These are phyloP conservation scores for Tyria jacobaeae DNA, from an alignment of 2,888 invertebrate genomes.

Conservation along the genomic window DNA sequence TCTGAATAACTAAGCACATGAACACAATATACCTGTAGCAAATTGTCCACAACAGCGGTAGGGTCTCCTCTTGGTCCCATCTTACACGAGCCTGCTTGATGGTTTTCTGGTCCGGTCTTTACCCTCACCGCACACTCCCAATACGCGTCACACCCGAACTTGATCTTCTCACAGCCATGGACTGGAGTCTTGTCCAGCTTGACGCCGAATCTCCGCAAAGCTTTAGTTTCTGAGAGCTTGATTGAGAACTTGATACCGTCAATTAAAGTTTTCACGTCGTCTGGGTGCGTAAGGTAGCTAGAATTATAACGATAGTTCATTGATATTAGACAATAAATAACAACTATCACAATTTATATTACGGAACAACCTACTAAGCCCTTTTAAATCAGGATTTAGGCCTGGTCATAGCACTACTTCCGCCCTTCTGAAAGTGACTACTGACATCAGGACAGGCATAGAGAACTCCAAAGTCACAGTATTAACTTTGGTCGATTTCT, in stretches of 20 bases:
- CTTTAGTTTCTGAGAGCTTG: conserved; percentile 89
- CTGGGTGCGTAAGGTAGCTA: conserved; percentile 90
- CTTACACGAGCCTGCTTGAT: conserved; percentile 93
- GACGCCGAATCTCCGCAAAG: conserved; percentile 89
- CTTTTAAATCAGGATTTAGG: no score
- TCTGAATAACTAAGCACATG: not conserved
- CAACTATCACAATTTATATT: no score
- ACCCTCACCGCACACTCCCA: conserved; percentile 93
- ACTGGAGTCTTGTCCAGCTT: conserved; percentile 91
- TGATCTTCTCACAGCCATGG: conserved; percentile 90
- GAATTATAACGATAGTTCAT: conserved; percentile 30
- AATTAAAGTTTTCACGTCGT: conserved; percentile 92
- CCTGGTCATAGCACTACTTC: no score
- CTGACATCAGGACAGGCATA: no score
- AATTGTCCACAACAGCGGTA: conserved; percentile 90
- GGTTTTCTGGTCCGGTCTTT: conserved; percentile 93
- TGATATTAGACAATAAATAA: no score
- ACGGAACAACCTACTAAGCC: no score
- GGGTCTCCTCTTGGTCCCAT: conserved; percentile 92
- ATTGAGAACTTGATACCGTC: conserved; percentile 94
- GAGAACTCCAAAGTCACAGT: no score
- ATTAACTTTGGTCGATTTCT: no score
- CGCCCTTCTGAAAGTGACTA: no score
- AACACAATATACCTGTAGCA: conserved; percentile 79
- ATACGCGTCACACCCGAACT: conserved; percentile 91